Conservation (phyloP, 2,797 vertebrate species). For the Toxotes lorentzi region DNA sequence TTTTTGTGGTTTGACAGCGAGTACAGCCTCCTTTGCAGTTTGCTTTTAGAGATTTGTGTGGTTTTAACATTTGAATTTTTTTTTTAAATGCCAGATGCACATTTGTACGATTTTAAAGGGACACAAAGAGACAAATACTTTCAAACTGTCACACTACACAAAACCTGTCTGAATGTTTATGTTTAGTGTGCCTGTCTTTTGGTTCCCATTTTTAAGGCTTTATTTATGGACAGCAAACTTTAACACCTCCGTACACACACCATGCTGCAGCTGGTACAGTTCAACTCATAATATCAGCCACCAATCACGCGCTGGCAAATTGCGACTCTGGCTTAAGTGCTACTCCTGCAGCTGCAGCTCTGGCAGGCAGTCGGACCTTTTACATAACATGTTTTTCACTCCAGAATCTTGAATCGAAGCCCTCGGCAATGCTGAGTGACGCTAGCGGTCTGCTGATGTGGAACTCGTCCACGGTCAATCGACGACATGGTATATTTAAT, state of each 20-base stretch:
- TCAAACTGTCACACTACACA: slow-evolving; percentile 34
- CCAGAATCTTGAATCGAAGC: slow-evolving; percentile 18
- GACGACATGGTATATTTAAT: neutral
- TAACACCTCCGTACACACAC: neutral
- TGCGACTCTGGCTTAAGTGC: slow-evolving; percentile 20
- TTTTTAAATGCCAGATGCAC: slow-evolving; percentile 37
- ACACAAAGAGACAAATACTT: neutral
- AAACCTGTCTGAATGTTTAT: slow-evolving; percentile 17
- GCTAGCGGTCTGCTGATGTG: slow-evolving; percentile 5
- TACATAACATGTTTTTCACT: slow-evolving; percentile 51
- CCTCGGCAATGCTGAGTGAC: neutral
- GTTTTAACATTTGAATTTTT: slow-evolving; percentile 10
- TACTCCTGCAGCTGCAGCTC: slow-evolving; percentile 48
- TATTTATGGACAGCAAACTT: slow-evolving; percentile 8
- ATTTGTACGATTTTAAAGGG: slow-evolving; percentile 34
- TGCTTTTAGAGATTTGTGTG: slow-evolving; percentile 13
- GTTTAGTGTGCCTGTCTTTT: neutral
- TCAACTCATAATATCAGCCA: slow-evolving; percentile 6
- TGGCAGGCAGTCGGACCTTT: slow-evolving; percentile 39
- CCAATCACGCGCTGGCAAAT: slow-evolving; percentile 9
- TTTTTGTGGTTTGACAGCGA: slow-evolving; percentile 27
- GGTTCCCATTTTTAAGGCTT: slow-evolving; percentile 17
- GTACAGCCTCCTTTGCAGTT: slow-evolving; percentile 3
- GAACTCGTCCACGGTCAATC: neutral
- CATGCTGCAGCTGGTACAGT: slow-evolving; percentile 23